Base-by-base conservation (phyloP, 2,888 invertebrate species). In the Apamea anceps region DNA sequence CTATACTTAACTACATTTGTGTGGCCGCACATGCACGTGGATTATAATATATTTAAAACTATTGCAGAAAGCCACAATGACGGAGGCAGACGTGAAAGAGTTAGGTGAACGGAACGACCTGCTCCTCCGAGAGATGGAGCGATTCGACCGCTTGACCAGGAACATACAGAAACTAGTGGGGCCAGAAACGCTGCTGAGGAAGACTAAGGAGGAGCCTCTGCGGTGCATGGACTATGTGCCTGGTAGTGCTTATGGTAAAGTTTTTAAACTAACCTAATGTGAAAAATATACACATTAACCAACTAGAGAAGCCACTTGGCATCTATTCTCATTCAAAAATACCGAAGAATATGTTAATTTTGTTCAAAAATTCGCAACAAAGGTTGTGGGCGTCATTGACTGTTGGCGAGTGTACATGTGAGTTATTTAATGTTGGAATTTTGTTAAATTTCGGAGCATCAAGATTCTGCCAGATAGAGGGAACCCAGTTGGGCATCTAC, bases 131-230 rank as follows among this genome's bases (percentile, higher is more conserved):
- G 98, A 98, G 90, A 97, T 98, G 96, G 96, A 96, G 37, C 95
- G 97, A 65, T 97, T 98, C 82, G 98, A 98, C 85, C 94, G 96
- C 32, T 97, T 98, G 81, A 98, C 98, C 0, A 96, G 95, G 88
- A 96, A 95, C 68, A 95, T 98, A 63, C 97, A 98, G 91, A 94
- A 95, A 77, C 91, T 98, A 28, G 96, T 98, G 25, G 97, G 96
- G 0, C 93, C 91, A 21, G 94, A 95, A 68, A 88, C 91, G 28
- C 77, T 82, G 45, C 77, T 84, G n/a, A 91, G 81, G 82, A 93
- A 88, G 71, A 84, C 84, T 6, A 91, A 89, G 57, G 90, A 91
- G 3, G 90, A 90, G 1, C 74, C 75, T 12, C 80, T 80, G 8
- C 77, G 74, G 42, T 79, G 78, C 48, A 80, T 79, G 15, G 91